These are phyloP conservation scores for Acanthurus leucopareius DNA, from an alignment of 2,797 vertebrate species.

Conservation along the genomic window DNA sequence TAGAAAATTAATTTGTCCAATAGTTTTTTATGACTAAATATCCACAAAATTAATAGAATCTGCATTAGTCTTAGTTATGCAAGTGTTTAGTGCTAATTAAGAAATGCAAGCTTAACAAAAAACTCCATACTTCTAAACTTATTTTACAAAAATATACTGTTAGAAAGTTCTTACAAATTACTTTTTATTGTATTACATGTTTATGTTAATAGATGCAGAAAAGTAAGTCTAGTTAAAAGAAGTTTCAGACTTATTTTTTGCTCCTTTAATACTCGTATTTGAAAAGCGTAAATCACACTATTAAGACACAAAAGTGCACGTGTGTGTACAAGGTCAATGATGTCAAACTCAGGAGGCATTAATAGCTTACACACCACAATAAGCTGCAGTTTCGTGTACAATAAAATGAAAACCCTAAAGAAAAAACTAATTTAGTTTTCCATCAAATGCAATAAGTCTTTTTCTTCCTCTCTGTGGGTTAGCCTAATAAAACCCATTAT, in stretches of 20 bases:
- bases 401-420: no score
- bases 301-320: conserved; percentile 8
- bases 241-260: not conserved
- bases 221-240: not conserved
- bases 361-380: conserved; percentile 16
- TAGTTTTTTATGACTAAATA: no score
- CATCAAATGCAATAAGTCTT: conserved; percentile 25
- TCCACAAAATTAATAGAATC: not conserved
- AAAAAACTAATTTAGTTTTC: conserved; percentile 9
- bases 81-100: not conserved
- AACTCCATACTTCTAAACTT: not conserved
- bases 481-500: conserved; percentile 40
- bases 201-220: not conserved
- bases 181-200: no score
- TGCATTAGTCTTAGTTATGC: not conserved
- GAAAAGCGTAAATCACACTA: not conserved
- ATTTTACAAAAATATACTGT: not conserved
- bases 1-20: not conserved
- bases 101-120: not conserved
- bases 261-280: not conserved
- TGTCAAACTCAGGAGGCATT: conserved; percentile 1
- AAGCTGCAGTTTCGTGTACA: not conserved
- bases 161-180: not conserved
- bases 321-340: conserved; percentile 9
- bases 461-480: conserved; percentile 36